Evolutionary conservation across 1,140 invertebrate genomes (phyloP).

Genomic region (Lepidurus apus): DNA sequence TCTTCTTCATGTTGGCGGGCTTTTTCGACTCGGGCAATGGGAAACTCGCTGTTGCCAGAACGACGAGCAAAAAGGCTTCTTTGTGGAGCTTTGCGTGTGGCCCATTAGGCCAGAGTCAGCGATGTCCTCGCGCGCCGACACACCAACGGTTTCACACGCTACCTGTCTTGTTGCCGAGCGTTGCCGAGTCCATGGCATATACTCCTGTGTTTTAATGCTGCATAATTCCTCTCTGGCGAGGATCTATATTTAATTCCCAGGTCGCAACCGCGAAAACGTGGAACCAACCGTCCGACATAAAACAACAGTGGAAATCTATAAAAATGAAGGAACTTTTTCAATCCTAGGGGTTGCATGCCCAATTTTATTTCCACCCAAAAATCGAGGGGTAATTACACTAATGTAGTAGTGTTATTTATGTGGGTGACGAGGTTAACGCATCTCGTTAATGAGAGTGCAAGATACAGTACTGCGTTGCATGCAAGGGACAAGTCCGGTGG

Average conservation of each 20-base stretch:
- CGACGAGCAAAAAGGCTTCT: neutral
- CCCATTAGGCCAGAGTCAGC: slow-evolving; percentile 33
- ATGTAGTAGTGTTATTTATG: neutral
- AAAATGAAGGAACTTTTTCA: too few relatives aligned
- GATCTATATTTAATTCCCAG: neutral
- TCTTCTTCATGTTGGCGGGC: neutral
- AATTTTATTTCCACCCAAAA: neutral
- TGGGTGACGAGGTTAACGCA: neutral
- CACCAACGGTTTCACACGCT: slow-evolving; percentile 35
- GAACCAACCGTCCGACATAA: too few relatives aligned
- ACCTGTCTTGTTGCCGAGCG: slow-evolving; percentile 32
- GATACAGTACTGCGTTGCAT: neutral
- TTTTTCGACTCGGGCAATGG: neutral
- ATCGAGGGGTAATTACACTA: neutral
- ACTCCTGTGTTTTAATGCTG: neutral
- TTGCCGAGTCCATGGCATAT: neutral
- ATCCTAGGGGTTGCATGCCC: neutral
- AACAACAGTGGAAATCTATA: too few relatives aligned
- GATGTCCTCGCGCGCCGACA: slow-evolving; percentile 32
- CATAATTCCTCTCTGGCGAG: neutral
- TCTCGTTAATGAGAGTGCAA: neutral
- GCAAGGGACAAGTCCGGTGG: neutral
- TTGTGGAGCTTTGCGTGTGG: slow-evolving; percentile 28
- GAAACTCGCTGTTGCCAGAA: neutral
- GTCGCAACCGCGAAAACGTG: too few relatives aligned